A percentile compares a stretch with the other conserved stretches of the same genome.
phyloP scores from a whole-genome alignment of 2,797 vertebrate species.

The Valencia hispanica region DNA sequence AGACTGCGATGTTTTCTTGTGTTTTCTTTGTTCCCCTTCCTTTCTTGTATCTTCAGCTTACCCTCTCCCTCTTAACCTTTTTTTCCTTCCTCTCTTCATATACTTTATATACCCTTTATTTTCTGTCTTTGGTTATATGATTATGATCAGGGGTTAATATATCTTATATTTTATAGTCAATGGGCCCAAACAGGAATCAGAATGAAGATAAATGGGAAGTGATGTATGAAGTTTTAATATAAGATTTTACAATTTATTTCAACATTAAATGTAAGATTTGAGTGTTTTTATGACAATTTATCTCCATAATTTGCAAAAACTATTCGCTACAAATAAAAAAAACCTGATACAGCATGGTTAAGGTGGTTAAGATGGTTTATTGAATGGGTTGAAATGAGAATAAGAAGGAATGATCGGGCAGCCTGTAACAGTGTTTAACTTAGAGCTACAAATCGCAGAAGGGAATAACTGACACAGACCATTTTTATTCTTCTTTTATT shows the following conservation, averaged over 20 bases:
- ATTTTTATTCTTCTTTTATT: conserved; percentile 44
- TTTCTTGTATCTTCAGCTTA: too few relatives aligned
- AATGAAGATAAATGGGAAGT: neutral
- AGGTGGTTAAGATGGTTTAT: neutral
- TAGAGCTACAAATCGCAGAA: neutral
- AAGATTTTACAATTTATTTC: neutral
- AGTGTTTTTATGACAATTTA: too few relatives aligned
- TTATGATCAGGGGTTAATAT: neutral
- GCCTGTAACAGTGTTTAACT: neutral
- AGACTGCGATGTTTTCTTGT: too few relatives aligned
- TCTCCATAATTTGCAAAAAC: too few relatives aligned
- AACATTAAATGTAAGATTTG: neutral
- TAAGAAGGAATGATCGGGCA: neutral
- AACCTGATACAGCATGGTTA: neutral
- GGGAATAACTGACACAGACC: neutral
- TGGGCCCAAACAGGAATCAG: too few relatives aligned
- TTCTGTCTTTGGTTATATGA: neutral
- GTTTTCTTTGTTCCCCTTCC: too few relatives aligned
- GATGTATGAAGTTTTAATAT: neutral
- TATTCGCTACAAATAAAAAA: neutral
- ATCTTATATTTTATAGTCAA: too few relatives aligned
- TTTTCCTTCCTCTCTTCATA: too few relatives aligned
- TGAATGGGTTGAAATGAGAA: neutral
- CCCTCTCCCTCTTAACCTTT: too few relatives aligned
- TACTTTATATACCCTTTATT: too few relatives aligned